phyloP scores from a whole-genome alignment of 2,113 vertebrate genomes.

The Oceanodroma tethys region DNA sequence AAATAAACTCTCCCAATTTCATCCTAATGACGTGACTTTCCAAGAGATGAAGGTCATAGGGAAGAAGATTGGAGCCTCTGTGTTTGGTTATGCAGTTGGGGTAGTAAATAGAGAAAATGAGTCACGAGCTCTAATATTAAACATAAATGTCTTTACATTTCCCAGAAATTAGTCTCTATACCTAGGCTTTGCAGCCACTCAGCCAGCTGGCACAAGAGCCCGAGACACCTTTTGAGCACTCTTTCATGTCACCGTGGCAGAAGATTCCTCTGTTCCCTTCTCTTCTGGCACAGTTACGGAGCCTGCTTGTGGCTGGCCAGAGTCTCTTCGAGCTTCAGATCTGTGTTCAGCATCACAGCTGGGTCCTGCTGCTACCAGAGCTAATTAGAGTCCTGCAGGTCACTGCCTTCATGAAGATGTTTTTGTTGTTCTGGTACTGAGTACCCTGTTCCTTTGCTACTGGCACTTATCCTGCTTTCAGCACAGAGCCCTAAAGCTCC shows the following conservation, averaged over 20 bases:
- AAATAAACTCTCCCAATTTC: background rate
- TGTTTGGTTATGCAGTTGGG: background rate
- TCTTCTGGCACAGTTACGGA: slow-evolving; percentile 22
- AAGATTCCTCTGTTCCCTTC: slow-evolving; percentile 5
- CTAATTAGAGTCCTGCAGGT: slow-evolving; percentile 57
- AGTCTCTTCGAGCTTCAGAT: slow-evolving; percentile 46
- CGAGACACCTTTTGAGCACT: background rate
- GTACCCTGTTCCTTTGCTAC: background rate
- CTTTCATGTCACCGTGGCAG: slow-evolving; percentile 19
- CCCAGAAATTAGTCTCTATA: slow-evolving; percentile 8
- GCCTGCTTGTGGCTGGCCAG: slow-evolving; percentile 14
- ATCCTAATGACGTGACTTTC: background rate
- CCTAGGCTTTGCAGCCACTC: background rate
- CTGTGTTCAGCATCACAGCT: slow-evolving; percentile 55
- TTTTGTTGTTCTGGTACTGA: slow-evolving; percentile 28
- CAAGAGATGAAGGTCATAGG: slow-evolving; percentile 2
- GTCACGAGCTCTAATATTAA: slow-evolving; percentile 17
- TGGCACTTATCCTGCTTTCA: slow-evolving; percentile 13
- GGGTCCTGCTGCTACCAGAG: slow-evolving; percentile 41
- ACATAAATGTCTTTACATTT: slow-evolving; percentile 2
- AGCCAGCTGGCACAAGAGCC: slow-evolving; percentile 39
- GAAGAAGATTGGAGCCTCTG: background rate
- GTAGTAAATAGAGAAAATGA: background rate
- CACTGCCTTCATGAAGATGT: slow-evolving; percentile 31
- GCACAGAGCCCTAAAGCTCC: background rate